Evolutionary conservation across 2,113 vertebrate species (phyloP).

Genomic region (Actenoides hombroni): DNA sequence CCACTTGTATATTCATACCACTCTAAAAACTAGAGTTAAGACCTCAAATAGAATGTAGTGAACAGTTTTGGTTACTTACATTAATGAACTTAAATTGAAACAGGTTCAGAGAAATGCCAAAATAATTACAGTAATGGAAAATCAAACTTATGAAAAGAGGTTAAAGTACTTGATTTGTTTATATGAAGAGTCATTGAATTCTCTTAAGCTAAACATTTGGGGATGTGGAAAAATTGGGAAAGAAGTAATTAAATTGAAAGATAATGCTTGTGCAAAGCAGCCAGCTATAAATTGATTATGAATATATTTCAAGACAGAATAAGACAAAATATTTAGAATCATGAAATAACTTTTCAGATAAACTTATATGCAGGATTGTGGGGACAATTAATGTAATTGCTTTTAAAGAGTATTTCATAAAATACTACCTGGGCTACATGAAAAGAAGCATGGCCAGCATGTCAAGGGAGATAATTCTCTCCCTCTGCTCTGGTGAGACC

Average conservation of each 20-base stretch:
- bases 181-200: neutral
- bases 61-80: neutral
- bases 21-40: neutral
- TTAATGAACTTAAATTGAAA: neutral
- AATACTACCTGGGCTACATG: neutral
- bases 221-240: neutral
- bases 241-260: slow-evolving; percentile 12
- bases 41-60: neutral
- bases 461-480: neutral
- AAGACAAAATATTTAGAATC: neutral
- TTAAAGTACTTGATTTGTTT: slow-evolving; percentile 31
- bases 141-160: neutral
- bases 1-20: neutral
- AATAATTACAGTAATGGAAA: slow-evolving; percentile 40
- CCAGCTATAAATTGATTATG: neutral
- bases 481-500: neutral
- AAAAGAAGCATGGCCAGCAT: neutral
- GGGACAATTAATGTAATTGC: neutral
- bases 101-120: neutral
- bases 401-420: neutral
- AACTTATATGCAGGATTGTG: neutral
- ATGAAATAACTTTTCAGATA: neutral
- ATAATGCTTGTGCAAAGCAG: neutral
- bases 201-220: neutral
- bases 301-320: neutral